Evolutionary conservation across 2,888 invertebrate genomes (phyloP).

Genomic region (Ferrisia virgata): DNA sequence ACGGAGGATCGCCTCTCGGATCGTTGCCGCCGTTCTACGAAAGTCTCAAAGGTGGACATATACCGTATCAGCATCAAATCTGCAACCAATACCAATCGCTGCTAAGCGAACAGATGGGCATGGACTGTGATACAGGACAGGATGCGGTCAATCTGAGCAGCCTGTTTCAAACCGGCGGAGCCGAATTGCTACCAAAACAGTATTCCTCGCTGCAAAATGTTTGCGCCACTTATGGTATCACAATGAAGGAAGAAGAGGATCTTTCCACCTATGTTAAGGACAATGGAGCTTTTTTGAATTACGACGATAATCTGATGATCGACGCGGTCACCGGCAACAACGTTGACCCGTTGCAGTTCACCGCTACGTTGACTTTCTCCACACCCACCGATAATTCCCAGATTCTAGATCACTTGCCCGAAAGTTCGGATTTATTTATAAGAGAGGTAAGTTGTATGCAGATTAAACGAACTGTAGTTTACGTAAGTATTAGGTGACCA

Average conservation of each 20-base stretch:
- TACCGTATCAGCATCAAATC: slow-evolving; percentile 53
- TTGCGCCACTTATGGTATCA: slow-evolving; percentile 71
- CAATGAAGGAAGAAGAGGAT: slow-evolving; percentile 72
- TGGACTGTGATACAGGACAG: slow-evolving; percentile 66
- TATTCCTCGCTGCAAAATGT: slow-evolving; percentile 75
- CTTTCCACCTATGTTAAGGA: slow-evolving; percentile 55
- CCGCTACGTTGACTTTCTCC: slow-evolving; percentile 73
- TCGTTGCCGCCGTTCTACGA: slow-evolving; percentile 87
- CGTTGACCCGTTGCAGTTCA: slow-evolving; percentile 76
- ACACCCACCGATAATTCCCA: slow-evolving; percentile 70
- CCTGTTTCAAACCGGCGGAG: slow-evolving; percentile 50
- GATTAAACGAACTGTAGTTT: too few relatives aligned
- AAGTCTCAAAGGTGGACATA: slow-evolving; percentile 66
- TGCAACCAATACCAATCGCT: slow-evolving; percentile 57
- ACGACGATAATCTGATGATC: slow-evolving; percentile 73
- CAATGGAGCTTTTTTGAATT: slow-evolving; percentile 49
- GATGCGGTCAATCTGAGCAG: slow-evolving; percentile 51
- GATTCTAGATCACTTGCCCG: slow-evolving; percentile 72
- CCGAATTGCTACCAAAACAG: slow-evolving; percentile 61
- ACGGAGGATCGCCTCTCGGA: slow-evolving; percentile 57
- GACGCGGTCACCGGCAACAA: slow-evolving; percentile 72
- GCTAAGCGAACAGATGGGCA: slow-evolving; percentile 61
- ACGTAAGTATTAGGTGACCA: too few relatives aligned
- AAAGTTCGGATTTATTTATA: slow-evolving; percentile 76
- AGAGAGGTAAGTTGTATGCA: slow-evolving; percentile 53